Evolutionary conservation across 1,140 invertebrate species (phyloP), one percentile per base, ranked within the genome.

Genomic region (Drosophila bocki): DNA sequence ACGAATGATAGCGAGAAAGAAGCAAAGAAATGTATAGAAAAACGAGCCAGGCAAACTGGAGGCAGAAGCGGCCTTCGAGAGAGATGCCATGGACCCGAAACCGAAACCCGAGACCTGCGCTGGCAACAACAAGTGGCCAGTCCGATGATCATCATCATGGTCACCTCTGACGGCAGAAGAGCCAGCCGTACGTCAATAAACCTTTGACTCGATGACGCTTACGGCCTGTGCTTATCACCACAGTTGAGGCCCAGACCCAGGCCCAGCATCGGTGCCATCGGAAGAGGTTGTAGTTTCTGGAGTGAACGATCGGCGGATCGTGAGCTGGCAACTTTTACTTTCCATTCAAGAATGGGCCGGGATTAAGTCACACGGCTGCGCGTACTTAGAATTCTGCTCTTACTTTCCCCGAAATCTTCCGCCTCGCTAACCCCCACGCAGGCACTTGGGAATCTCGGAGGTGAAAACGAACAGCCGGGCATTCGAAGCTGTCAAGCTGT

Each of bases 301-400:
- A 65, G 65, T 83, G 71, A 67, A 79, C 68, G 70, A 61, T 83
- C 60, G 35, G 33, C 19, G 51, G 37, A 65, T 44, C 61, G 70
- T 83, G 74, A 62, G 70, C 50, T 70, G 72, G 78, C 70, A 82
- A 85, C 85, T 88, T 88, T 88, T 88, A 88, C 85, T 88, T 88
- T 88, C 50, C 72, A 88, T 87, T 80, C 80, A 80, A 87, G 83
- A 87, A 87, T 80, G 67, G 63, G 59, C 57, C 32, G 74, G 70
- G 76, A 86, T 86, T 86, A 86, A 86, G 80, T 86, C 83, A 86
- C 78, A 68, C 44, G 51, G 35, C 67, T 37, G 37, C 35, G 5
- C 17, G 68, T 37, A 74, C 70, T 63, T 54, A 87, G 84, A 87
- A 87, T 87, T 87, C 61, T 83, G 35, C 53, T 39, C 53, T 56